Conservation (phyloP, 2,888 invertebrate species). For the Ommatoiulus sabulosus region DNA sequence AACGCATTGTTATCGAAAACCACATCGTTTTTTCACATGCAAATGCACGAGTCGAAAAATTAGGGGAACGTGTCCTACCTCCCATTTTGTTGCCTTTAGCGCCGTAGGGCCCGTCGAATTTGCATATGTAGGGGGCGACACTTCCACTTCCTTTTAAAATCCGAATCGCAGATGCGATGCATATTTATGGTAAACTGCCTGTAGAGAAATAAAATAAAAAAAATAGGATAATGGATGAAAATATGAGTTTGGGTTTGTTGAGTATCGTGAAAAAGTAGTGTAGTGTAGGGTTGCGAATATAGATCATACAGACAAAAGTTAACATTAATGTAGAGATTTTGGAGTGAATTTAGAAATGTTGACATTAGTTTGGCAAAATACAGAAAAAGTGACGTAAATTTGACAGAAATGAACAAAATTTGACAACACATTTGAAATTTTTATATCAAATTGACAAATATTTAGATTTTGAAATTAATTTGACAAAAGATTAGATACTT, state of each 20-base stretch:
- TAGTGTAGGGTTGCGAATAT: no score
- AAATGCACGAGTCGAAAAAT: background rate
- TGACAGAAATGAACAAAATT: no score
- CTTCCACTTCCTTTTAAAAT: background rate
- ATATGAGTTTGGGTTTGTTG: background rate
- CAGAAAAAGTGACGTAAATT: no score
- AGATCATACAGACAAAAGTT: no score
- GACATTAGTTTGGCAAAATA: no score
- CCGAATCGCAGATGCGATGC: background rate
- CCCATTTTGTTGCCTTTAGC: background rate
- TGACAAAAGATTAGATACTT: no score
- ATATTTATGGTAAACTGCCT: constrained; percentile 4
- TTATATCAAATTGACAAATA: no score
- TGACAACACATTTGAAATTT: no score
- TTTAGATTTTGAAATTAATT: no score
- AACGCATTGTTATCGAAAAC: constrained; percentile 6
- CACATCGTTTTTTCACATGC: background rate
- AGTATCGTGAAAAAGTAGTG: no score
- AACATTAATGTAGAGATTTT: no score
- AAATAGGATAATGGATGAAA: background rate
- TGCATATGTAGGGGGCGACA: background rate
- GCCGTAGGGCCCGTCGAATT: constrained; percentile 15
- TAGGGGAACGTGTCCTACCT: background rate
- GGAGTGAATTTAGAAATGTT: no score
- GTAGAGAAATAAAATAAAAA: background rate